A percentile compares a stretch with the other conserved stretches of the same genome.
These are phyloP conservation scores for Patella ulyssiponensis DNA, from an alignment of 2,888 invertebrate genomes.

Conservation along the genomic window DNA sequence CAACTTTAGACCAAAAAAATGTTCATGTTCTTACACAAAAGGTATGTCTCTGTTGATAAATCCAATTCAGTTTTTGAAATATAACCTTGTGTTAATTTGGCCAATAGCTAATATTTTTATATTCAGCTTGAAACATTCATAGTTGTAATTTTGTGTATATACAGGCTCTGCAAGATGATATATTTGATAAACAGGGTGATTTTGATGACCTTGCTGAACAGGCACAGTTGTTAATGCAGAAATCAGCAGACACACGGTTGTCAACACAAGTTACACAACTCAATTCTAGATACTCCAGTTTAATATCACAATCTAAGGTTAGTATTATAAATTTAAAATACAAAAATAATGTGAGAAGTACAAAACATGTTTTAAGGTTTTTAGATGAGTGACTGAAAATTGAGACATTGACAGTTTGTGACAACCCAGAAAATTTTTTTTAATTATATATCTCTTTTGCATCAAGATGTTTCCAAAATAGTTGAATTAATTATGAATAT, in stretches of 20 bases:
- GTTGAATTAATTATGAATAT: too few relatives aligned
- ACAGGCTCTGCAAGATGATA: conserved; percentile 60
- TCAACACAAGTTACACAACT: conserved; percentile 68
- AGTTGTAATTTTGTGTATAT: not conserved
- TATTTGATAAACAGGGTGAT: conserved; percentile 55
- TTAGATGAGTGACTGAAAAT: too few relatives aligned
- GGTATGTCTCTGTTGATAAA: conserved; percentile 42
- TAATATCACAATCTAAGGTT: conserved; percentile 65
- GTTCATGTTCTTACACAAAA: conserved; percentile 84
- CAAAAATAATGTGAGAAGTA: too few relatives aligned
- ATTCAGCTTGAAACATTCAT: too few relatives aligned
- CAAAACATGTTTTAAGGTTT: too few relatives aligned
- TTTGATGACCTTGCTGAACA: conserved; percentile 65
- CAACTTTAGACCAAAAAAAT: conserved; percentile 86
- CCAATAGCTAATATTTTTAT: not conserved
- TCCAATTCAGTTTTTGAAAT: not conserved
- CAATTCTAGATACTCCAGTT: conserved; percentile 62
- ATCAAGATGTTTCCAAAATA: too few relatives aligned
- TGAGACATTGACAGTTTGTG: too few relatives aligned
- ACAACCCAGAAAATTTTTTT: too few relatives aligned
- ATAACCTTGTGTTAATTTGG: too few relatives aligned
- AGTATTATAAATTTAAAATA: not conserved
- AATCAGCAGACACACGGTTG: conserved; percentile 63
- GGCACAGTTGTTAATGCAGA: conserved; percentile 66
- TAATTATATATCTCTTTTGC: too few relatives aligned